Conservation (phyloP, 2,888 invertebrate genomes). For the Caenorhabditis sp. region DNA sequence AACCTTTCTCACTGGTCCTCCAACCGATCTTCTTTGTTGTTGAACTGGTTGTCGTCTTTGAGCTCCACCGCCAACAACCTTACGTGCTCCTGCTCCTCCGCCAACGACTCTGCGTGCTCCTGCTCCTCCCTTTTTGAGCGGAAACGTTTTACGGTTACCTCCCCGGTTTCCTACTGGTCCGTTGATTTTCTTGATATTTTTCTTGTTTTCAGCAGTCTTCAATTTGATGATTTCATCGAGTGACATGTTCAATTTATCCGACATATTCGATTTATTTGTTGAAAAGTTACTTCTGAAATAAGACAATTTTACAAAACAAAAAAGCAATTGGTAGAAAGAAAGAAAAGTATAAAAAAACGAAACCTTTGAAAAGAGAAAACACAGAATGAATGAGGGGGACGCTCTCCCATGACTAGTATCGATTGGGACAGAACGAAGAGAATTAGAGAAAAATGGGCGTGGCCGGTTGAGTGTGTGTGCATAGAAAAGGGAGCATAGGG, state of each 20-base stretch:
- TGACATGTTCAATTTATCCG: conserved; percentile 34
- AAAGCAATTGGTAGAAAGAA: neutral
- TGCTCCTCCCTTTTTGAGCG: conserved; percentile 12
- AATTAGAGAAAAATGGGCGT: neutral
- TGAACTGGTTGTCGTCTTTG: neutral
- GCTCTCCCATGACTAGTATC: neutral
- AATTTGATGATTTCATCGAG: conserved; percentile 39
- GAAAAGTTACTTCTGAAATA: neutral
- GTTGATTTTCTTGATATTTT: conserved; percentile 1
- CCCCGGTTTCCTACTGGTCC: neutral
- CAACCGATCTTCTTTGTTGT: conserved; percentile 1
- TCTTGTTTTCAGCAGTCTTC: conserved; percentile 12
- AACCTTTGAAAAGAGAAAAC: neutral
- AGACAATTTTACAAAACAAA: neutral
- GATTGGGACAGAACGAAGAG: neutral
- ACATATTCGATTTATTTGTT: neutral
- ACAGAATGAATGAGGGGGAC: neutral
- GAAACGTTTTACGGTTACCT: conserved; percentile 4
- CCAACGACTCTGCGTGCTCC: conserved; percentile 17
- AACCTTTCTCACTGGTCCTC: conserved; percentile 6
- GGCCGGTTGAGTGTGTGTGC: neutral
- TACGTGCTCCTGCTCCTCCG: conserved; percentile 13
- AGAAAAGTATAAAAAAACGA: neutral
- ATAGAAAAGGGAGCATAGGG: neutral
- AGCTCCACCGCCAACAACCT: conserved; percentile 10